phyloP scores from a whole-genome alignment of 2,113 vertebrate species.

The Zapus hudsonius region DNA sequence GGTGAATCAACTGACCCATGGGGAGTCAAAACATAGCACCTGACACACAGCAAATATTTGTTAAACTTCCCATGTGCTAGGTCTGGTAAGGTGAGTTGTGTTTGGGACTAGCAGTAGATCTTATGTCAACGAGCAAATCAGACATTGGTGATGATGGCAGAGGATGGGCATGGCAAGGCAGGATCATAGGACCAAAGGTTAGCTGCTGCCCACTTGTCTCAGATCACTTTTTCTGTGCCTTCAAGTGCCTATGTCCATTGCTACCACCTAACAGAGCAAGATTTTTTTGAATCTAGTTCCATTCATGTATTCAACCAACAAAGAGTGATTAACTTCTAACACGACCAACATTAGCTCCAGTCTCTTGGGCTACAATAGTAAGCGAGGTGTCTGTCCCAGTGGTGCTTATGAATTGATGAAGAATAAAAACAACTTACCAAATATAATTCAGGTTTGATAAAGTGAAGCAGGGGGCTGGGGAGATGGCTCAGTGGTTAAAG shows the following conservation, averaged over 20 bases:
- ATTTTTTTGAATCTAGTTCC: background rate
- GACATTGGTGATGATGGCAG: background rate
- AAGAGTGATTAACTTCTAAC: constrained; percentile 4
- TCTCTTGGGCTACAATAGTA: background rate
- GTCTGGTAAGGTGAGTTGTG: background rate
- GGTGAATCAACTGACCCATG: background rate
- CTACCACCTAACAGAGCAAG: background rate
- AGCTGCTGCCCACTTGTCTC: background rate
- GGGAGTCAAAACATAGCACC: constrained; percentile 25
- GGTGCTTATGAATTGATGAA: background rate
- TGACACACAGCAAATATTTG: constrained; percentile 49
- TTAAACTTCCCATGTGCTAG: constrained; percentile 22
- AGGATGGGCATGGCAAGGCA: background rate
- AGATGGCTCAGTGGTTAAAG: too few relatives aligned
- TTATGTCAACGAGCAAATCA: background rate
- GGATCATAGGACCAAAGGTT: background rate
- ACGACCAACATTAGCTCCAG: background rate
- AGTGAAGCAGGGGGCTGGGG: too few relatives aligned
- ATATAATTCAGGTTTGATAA: constrained; percentile 1
- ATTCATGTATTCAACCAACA: background rate
- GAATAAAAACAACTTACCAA: constrained; percentile 6
- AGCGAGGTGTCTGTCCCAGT: background rate
- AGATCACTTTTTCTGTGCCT: background rate
- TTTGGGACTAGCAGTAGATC: background rate
- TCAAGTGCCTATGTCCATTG: background rate